Percentiles rank a stretch among this genome's conserved stretches.
These are phyloP conservation scores for Trichogramma dendrolimi DNA, from an alignment of 2,888 invertebrate genomes.

Conservation along the genomic window DNA sequence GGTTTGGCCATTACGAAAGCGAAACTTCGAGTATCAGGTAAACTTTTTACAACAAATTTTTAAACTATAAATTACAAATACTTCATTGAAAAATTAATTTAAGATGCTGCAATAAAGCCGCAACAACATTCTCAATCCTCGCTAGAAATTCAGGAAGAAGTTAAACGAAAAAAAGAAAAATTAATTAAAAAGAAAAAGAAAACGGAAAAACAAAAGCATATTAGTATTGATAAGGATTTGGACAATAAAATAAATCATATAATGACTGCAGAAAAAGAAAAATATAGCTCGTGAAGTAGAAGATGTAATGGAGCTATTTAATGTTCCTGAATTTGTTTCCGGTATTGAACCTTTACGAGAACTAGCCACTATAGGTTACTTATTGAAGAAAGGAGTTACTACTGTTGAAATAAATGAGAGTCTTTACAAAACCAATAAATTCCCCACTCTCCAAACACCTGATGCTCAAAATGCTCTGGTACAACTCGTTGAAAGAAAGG, in stretches of 20 bases:
- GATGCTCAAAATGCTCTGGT: conserved; percentile 82
- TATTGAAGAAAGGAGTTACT: conserved; percentile 71
- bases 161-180: conserved; percentile 35
- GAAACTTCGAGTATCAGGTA: conserved; percentile 64
- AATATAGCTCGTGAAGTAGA: conserved; percentile 70
- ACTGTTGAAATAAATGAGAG: conserved; percentile 70
- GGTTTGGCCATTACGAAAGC: conserved; percentile 78
- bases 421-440: conserved; percentile 73
- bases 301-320: conserved; percentile 68
- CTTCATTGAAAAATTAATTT: neutral
- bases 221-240: too few species aligned
- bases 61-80: neutral
- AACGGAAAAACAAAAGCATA: conserved; percentile 41
- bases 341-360: conserved; percentile 76
- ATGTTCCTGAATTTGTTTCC: conserved; percentile 74
- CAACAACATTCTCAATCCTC: neutral
- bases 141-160: conserved; percentile 45
- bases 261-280: conserved; percentile 49
- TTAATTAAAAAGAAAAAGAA: conserved; percentile 48
- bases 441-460: conserved; percentile 74
- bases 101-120: neutral
- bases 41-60: conserved; percentile 4
- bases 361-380: conserved; percentile 75
- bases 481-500: conserved; percentile 77
- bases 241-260: too few species aligned